These are phyloP conservation scores for Brachyhypopomus occidentalis DNA, from an alignment of 2,113 vertebrate genomes.

Conservation along the genomic window DNA sequence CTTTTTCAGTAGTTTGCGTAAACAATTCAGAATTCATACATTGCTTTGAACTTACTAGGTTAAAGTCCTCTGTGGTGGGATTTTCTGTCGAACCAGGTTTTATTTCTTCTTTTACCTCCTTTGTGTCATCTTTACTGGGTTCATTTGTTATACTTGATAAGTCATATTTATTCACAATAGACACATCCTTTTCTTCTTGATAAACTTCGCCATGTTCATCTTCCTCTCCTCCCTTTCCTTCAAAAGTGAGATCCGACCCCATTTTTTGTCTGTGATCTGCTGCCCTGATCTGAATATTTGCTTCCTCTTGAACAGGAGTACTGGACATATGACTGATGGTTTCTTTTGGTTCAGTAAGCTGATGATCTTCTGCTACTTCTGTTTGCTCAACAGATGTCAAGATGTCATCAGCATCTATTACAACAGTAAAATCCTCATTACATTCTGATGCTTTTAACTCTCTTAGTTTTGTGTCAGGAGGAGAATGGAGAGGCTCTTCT, in stretches of 20 bases:
- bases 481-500: conserved; percentile 6
- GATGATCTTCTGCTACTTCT: not conserved
- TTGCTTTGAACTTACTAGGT: not conserved
- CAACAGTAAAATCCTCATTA: not conserved
- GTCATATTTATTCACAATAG: not conserved
- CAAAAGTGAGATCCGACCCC: conserved; percentile 35
- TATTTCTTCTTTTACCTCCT: not conserved
- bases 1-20: not conserved
- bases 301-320: no score
- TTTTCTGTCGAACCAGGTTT: not conserved
- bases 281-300: not conserved
- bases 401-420: not conserved
- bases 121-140: not conserved
- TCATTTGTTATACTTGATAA: not conserved
- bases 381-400: not conserved
- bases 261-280: conserved; percentile 30
- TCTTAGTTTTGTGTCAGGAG: not conserved
- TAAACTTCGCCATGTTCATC: not conserved
- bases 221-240: conserved; percentile 6
- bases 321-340: no score
- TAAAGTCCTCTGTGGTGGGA: not conserved
- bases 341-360: no score
- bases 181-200: not conserved
- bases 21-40: not conserved
- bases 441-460: not conserved